Percentiles rank a stretch among this genome's conserved stretches.
Conservation (phyloP, 2,113 vertebrate species). For the Origma solitaria region DNA sequence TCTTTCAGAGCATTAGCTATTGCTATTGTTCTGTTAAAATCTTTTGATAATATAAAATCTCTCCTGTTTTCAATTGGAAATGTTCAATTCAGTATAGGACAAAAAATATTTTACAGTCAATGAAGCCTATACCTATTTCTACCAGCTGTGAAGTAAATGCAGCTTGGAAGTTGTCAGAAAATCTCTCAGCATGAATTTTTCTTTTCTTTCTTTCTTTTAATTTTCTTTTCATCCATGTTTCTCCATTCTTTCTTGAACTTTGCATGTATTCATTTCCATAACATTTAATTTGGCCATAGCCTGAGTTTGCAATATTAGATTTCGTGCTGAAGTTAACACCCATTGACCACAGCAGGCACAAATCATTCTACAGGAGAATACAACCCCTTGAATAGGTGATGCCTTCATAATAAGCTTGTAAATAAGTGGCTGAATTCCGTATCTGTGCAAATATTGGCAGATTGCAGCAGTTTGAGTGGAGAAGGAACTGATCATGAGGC, state of each 20-base stretch:
- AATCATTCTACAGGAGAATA: neutral
- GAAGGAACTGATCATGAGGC: neutral
- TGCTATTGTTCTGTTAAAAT: conserved; percentile 1
- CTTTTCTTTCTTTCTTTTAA: neutral
- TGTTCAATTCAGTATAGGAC: neutral
- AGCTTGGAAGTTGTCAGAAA: neutral
- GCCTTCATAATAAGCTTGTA: neutral
- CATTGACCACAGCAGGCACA: neutral
- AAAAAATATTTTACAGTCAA: neutral
- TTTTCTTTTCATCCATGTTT: neutral
- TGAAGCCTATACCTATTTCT: neutral
- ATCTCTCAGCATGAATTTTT: neutral
- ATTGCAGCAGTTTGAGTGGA: neutral
- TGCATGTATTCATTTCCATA: neutral
- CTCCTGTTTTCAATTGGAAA: conserved; percentile 8
- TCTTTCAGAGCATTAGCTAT: neutral
- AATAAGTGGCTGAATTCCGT: neutral
- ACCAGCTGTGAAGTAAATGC: conserved; percentile 15
- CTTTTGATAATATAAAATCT: conserved; percentile 3
- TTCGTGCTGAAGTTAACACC: neutral
- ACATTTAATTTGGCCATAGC: neutral
- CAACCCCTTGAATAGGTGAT: neutral
- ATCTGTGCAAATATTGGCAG: neutral
- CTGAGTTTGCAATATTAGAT: neutral
- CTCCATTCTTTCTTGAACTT: neutral